phyloP scores from a whole-genome alignment of 2,113 vertebrate genomes.

The Merops nubicus region DNA sequence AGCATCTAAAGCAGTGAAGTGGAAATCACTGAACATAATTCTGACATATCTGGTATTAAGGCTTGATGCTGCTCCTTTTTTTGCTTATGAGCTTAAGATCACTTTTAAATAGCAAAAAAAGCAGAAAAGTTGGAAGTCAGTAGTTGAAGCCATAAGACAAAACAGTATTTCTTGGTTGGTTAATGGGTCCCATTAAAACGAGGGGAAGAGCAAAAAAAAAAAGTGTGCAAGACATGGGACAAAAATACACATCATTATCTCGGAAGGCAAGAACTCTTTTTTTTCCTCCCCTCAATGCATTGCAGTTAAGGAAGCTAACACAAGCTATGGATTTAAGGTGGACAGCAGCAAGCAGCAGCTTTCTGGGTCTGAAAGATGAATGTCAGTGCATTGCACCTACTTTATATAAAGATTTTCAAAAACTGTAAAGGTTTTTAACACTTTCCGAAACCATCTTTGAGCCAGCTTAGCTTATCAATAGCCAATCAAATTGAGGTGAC shows the following conservation, averaged over 20 bases:
- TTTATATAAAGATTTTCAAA: neutral
- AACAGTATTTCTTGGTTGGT: neutral
- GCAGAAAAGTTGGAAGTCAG: neutral
- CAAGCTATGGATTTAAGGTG: neutral
- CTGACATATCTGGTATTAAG: neutral
- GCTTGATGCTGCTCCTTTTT: neutral
- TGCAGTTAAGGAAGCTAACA: neutral
- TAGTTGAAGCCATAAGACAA: neutral
- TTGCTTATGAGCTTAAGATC: neutral
- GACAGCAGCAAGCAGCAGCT: neutral
- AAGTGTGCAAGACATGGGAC: neutral
- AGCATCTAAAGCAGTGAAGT: neutral
- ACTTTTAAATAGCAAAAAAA: neutral
- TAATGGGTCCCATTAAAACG: neutral
- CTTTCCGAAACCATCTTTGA: neutral
- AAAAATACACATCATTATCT: neutral
- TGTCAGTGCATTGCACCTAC: neutral
- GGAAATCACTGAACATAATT: neutral
- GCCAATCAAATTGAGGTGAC: neutral
- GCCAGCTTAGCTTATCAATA: neutral
- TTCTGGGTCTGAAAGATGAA: neutral
- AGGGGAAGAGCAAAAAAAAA: rapidly evolving
- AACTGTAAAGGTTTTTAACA: neutral
- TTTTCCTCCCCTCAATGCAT: neutral
- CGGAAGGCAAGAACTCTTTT: neutral